Percentiles rank a stretch among this genome's conserved stretches.
These are phyloP conservation scores for Cherax quadricarinatus DNA, from an alignment of 1,140 invertebrate species.

Conservation along the genomic window DNA sequence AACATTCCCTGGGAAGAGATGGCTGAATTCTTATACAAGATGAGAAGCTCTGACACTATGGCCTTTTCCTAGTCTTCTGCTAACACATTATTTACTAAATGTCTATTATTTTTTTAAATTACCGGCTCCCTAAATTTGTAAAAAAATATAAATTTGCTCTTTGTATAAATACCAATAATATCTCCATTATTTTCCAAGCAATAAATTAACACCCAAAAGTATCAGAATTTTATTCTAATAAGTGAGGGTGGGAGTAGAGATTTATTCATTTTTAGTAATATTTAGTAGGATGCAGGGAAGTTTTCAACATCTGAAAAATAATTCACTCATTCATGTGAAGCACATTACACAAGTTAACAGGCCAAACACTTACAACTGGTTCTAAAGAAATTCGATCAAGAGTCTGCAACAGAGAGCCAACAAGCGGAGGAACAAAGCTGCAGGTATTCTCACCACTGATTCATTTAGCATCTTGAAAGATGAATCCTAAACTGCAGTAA, in stretches of 20 bases:
- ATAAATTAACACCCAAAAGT: not conserved
- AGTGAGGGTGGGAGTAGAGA: not conserved
- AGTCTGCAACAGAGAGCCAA: constrained; percentile 44
- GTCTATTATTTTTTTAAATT: not conserved
- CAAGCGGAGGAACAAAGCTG: constrained; percentile 53
- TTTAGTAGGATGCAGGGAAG: constrained; percentile 10
- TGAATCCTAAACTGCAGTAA: constrained; percentile 48
- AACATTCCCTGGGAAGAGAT: constrained; percentile 60
- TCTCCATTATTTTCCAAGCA: not conserved
- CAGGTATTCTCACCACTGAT: constrained; percentile 48
- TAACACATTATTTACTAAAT: not conserved
- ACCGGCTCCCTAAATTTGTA: not conserved
- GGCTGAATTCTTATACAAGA: constrained; percentile 40
- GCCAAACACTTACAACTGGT: constrained; percentile 10
- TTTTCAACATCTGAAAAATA: constrained; percentile 7
- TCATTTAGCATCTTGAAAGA: constrained; percentile 25
- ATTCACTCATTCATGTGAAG: constrained; percentile 23
- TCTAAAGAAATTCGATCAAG: constrained; percentile 1
- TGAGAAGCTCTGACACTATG: constrained; percentile 21
- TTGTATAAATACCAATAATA: not conserved
- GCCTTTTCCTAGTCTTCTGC: not conserved
- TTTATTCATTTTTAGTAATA: not conserved
- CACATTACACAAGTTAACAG: constrained; percentile 23
- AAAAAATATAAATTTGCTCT: not conserved
- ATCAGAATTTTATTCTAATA: not conserved